Evolutionary conservation across 2,888 invertebrate species (phyloP), one percentile per base, ranked within the genome.

Genomic region (Drosophila anceps): DNA sequence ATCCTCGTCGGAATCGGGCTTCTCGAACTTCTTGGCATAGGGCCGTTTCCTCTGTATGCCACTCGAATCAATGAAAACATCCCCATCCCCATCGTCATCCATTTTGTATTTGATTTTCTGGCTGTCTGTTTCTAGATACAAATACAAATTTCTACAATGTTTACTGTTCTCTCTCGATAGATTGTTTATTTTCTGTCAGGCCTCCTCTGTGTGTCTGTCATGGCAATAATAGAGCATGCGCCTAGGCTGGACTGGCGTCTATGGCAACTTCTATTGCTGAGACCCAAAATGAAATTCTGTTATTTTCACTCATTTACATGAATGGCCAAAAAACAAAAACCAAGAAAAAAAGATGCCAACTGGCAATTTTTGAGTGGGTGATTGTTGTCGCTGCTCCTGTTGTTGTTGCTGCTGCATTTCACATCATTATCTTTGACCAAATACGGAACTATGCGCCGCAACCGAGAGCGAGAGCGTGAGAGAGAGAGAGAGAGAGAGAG

Each of bases 271-370:
- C 44, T 53, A 46, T 20, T 18, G 44, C 15, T n/a, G 41, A 13
- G 31, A 75, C 76, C 75, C 69, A 62, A 73, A 83, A 78, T 50
- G 65, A 84, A 86, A 86, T 86, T 78, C 88, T 86, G 84, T 89
- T 78, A 84, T 88, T 86, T 86, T 86, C 90, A 86, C 86, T 88
- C 87, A 86, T 86, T 86, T 86, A 90, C 90, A 86, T 86, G 88
- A 63, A 71, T 41, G 64, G 50, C 39, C 48, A 24, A 64, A 50
- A 24, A 4, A 13, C 13, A 24, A 39, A 39, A 41, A 20, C 13
- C 29, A 7, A 31, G 48, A 39, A 41, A 20, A 24, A 48, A 7
- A 31, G 48, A 29, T 29, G 48, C 48, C 27, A 55, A 66, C 55
- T 43, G 41, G 79, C 85, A 73, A 77, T 89, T 89, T 86, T 82